These are phyloP conservation scores for Litoditis marina DNA, from an alignment of 2,888 invertebrate genomes.

Conservation along the genomic window DNA sequence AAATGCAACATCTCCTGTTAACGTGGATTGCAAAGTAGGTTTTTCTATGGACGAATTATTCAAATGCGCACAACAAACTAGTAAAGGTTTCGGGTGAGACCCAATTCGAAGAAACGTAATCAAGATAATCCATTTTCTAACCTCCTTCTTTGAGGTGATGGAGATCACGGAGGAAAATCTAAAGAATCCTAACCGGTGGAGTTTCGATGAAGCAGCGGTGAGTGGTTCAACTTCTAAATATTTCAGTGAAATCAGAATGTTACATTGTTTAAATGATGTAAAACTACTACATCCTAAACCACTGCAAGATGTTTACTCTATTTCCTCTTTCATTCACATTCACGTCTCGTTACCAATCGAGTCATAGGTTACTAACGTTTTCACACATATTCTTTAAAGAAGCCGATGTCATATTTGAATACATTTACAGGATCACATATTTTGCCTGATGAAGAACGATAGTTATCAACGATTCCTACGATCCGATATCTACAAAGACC, in stretches of 20 bases:
- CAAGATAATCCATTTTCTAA: background rate
- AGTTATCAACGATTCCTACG: slow-evolving; percentile 94
- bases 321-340: background rate
- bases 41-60: background rate
- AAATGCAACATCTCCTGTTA: slow-evolving; percentile 92
- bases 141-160: slow-evolving; percentile 68
- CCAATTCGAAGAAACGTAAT: background rate
- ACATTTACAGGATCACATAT: slow-evolving; percentile 84
- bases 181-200: slow-evolving; percentile 82
- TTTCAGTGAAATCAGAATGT: too few relatives aligned
- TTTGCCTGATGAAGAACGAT: slow-evolving; percentile 98
- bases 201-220: slow-evolving; percentile 95
- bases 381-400: too few relatives aligned
- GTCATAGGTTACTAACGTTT: too few relatives aligned
- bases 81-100: background rate
- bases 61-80: background rate
- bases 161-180: slow-evolving; percentile 80
- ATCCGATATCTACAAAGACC: slow-evolving; percentile 82
- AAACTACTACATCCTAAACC: too few relatives aligned
- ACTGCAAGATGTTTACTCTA: background rate
- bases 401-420: too few relatives aligned
- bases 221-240: slow-evolving; percentile 51
- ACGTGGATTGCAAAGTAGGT: slow-evolving; percentile 79
- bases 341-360: background rate
- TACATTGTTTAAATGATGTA: too few relatives aligned